Conservation (phyloP, 2,797 vertebrate species). For the Bradypodion pumilum region DNA sequence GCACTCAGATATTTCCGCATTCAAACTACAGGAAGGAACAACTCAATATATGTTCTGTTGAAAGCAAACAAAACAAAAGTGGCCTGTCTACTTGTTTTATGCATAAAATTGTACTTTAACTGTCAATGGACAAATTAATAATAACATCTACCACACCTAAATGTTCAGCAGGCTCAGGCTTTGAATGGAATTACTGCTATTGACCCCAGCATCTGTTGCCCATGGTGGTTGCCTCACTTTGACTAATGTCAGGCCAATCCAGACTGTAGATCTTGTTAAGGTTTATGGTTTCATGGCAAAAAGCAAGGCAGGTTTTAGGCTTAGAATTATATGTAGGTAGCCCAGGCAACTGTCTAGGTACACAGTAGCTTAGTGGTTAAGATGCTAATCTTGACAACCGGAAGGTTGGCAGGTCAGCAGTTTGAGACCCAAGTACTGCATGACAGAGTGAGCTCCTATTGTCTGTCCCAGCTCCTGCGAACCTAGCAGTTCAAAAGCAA, state of each 20-base stretch:
- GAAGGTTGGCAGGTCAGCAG: too few relatives aligned
- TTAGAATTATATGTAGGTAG: too few relatives aligned
- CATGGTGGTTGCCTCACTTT: not conserved
- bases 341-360: too few relatives aligned
- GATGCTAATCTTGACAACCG: too few relatives aligned
- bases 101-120: not conserved
- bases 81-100: not conserved
- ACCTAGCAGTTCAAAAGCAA: too few relatives aligned
- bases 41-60: not conserved
- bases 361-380: too few relatives aligned
- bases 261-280: not conserved
- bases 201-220: not conserved
- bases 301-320: too few relatives aligned
- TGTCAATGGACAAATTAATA: not conserved
- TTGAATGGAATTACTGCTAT: not conserved
- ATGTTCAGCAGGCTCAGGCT: not conserved
- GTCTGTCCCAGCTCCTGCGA: too few relatives aligned
- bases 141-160: not conserved
- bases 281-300: too few relatives aligned
- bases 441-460: too few relatives aligned
- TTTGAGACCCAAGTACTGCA: too few relatives aligned
- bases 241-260: not conserved
- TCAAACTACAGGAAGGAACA: slow-evolving; percentile 30
- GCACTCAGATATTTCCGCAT: slow-evolving; percentile 42
- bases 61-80: not conserved